phyloP scores from a whole-genome alignment of 2,113 vertebrate species.

The Pterophyllum scalare region DNA sequence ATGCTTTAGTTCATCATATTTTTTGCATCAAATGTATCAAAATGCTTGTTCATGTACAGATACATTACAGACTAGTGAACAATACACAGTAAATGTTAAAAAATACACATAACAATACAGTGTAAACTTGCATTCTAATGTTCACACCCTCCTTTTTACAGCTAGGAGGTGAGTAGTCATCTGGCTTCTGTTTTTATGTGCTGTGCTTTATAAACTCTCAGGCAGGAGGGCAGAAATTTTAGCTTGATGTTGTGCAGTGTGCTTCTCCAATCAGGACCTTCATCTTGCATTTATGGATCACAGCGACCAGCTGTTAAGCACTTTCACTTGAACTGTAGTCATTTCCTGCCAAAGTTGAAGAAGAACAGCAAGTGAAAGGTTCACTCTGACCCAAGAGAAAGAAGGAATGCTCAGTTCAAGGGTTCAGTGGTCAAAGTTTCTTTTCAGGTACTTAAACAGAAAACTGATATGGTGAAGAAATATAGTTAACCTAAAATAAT shows the following conservation, averaged over 20 bases:
- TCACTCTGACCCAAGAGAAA: constrained; percentile 50
- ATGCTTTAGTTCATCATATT: not conserved
- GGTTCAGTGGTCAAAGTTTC: constrained; percentile 8
- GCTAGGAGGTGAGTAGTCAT: constrained; percentile 59
- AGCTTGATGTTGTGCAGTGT: constrained; percentile 67
- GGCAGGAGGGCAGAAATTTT: constrained; percentile 64
- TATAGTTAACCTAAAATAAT: not conserved
- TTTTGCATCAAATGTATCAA: not conserved
- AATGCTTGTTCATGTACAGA: not conserved
- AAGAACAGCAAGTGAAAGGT: constrained; percentile 54
- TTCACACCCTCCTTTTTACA: constrained; percentile 18
- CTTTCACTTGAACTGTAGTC: constrained; percentile 67
- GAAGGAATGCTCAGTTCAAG: constrained; percentile 27
- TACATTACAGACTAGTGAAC: not conserved
- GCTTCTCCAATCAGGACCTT: constrained; percentile 68
- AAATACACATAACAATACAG: not conserved
- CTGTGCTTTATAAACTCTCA: constrained; percentile 64
- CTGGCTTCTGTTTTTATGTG: constrained; percentile 69
- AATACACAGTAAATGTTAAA: not conserved
- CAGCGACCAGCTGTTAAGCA: constrained; percentile 76
- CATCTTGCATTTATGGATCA: constrained; percentile 73
- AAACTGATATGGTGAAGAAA: not conserved
- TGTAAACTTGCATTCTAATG: not conserved
- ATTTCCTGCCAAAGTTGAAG: constrained; percentile 63
- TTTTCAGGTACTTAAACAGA: constrained; percentile 17